Percentiles rank a stretch among this genome's conserved stretches.
These are phyloP conservation scores for Aphodius granarius DNA, from an alignment of 2,888 invertebrate species.

Conservation along the genomic window DNA sequence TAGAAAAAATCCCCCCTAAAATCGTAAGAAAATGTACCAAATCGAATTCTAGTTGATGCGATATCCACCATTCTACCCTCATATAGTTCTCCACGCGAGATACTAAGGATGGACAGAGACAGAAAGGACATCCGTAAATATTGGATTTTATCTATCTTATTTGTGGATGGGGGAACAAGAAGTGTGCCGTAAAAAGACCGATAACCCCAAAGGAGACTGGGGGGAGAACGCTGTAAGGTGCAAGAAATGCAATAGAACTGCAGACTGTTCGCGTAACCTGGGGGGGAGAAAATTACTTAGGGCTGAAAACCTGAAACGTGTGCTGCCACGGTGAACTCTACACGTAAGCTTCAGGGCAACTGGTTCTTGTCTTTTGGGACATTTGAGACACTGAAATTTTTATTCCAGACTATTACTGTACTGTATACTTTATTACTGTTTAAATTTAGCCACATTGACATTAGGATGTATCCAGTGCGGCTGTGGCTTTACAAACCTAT, in stretches of 20 bases:
- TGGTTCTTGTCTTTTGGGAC: not conserved
- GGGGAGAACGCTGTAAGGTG: not conserved
- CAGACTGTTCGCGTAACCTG: not conserved
- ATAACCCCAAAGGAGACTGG: not conserved
- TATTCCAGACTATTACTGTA: too few species aligned
- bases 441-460: too few species aligned
- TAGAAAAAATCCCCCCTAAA: not conserved
- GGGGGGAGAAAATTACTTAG: not conserved
- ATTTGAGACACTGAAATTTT: too few species aligned
- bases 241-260: not conserved
- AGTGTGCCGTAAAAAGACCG: not conserved
- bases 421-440: too few species aligned
- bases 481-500: too few species aligned
- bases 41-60: not conserved
- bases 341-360: not conserved
- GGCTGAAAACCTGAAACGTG: not conserved
- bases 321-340: not conserved
- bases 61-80: not conserved
- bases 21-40: not conserved
- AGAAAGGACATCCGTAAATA: not conserved
- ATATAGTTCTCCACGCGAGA: not conserved
- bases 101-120: not conserved
- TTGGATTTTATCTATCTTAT: not conserved
- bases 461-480: too few species aligned
- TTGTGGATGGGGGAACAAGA: not conserved